Conservation (phyloP, 2,797 vertebrate genomes). For the Ispidina lecontei region DNA sequence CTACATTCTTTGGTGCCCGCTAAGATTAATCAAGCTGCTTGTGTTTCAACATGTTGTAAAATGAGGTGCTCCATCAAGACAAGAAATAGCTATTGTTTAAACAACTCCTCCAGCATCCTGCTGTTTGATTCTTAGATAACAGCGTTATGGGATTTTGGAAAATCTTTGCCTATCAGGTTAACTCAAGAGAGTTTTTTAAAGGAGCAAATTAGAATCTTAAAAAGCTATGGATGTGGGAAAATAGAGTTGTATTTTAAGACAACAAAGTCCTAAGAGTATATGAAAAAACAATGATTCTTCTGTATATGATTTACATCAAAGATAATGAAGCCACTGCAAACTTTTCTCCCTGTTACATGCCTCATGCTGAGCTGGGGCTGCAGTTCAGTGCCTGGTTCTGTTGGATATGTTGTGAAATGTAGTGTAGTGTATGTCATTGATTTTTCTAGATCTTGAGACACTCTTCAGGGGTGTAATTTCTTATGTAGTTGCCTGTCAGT, state of each 20-base stretch:
- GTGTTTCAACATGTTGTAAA: background rate
- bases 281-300: background rate
- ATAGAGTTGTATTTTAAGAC: background rate
- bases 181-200: background rate
- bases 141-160: background rate
- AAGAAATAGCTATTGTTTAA: conserved; percentile 8
- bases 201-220: background rate
- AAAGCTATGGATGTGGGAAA: background rate
- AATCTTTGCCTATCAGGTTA: background rate
- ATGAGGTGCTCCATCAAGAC: background rate
- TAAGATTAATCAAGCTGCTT: background rate
- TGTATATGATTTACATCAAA: fast-evolving
- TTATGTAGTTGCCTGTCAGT: background rate
- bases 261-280: background rate
- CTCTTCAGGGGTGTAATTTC: background rate
- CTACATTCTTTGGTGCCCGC: background rate
- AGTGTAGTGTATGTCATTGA: background rate
- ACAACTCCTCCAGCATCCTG: conserved; percentile 4
- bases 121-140: conserved; percentile 24
- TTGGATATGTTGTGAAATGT: background rate
- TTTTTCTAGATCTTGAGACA: background rate
- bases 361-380: background rate
- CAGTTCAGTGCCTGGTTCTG: background rate
- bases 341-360: background rate
- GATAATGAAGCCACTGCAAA: background rate